These are phyloP conservation scores for Doryteuthis pealeii DNA, from an alignment of 1,140 invertebrate genomes.

Conservation along the genomic window DNA sequence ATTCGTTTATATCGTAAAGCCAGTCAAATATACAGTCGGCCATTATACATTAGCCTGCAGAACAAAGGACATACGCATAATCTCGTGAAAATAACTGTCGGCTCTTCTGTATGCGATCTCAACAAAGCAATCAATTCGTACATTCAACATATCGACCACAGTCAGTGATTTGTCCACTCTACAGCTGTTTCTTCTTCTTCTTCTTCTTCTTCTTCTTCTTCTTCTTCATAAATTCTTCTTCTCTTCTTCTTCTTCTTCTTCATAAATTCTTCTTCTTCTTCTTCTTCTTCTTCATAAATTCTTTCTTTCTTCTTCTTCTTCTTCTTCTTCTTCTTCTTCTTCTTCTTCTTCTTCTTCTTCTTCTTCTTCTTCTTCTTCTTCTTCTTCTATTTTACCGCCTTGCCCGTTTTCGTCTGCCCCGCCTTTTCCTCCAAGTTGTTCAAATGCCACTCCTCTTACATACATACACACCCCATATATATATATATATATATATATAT, in stretches of 20 bases:
- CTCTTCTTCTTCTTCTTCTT: background rate
- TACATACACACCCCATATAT: too few species aligned
- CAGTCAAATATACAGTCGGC: too few species aligned
- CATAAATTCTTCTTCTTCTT: background rate
- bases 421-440: background rate
- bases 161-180: background rate
- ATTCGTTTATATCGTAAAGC: too few species aligned
- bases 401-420: slow-evolving; percentile 10
- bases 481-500: too few species aligned
- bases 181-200: background rate
- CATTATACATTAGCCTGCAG: too few species aligned
- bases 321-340: background rate
- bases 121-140: too few species aligned
- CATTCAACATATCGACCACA: too few species aligned
- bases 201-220: background rate
- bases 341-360: background rate
- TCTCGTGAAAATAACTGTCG: too few species aligned
- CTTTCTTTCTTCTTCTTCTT: slow-evolving; percentile 12
- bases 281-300: slow-evolving; percentile 2
- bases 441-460: too few species aligned
- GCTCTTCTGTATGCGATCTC: too few species aligned
- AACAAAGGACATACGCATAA: too few species aligned
- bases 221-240: slow-evolving; percentile 1
- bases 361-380: background rate
- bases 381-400: background rate